Conservation (phyloP, 2,797 vertebrate genomes). For the Lindbergichthys nudifrons region DNA sequence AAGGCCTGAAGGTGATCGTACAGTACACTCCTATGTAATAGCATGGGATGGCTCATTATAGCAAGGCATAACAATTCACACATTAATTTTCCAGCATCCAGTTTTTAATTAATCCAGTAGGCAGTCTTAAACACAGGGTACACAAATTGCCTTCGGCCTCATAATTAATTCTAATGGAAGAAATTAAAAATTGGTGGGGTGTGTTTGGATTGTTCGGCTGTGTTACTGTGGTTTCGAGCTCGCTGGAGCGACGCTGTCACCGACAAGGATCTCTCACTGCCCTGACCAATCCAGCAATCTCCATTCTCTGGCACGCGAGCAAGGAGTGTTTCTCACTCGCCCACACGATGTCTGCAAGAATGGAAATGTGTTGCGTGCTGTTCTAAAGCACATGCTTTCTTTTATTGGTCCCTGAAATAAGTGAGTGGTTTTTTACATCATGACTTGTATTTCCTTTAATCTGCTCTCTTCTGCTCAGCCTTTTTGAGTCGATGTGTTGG, state of each 20-base stretch:
- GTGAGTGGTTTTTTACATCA: constrained; percentile 29
- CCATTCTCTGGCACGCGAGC: constrained; percentile 43
- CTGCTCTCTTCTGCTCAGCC: constrained; percentile 37
- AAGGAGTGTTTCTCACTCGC: constrained; percentile 36
- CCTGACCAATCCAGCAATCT: constrained; percentile 75
- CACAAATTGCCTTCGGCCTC: constrained; percentile 90
- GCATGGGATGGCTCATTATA: constrained; percentile 89
- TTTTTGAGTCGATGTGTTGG: constrained; percentile 47
- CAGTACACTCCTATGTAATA: constrained; percentile 86
- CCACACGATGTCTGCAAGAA: constrained; percentile 29
- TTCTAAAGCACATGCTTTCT: constrained; percentile 21
- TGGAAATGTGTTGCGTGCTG: constrained; percentile 36
- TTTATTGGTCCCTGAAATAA: constrained; percentile 26
- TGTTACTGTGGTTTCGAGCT: constrained; percentile 81
- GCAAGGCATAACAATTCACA: constrained; percentile 87
- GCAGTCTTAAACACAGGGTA: constrained; percentile 89
- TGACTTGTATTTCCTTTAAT: constrained; percentile 32
- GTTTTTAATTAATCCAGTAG: constrained; percentile 93
- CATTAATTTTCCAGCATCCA: constrained; percentile 90
- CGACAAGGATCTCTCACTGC: constrained; percentile 81
- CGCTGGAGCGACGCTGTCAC: constrained; percentile 86
- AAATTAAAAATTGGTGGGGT: constrained; percentile 86
- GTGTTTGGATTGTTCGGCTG: constrained; percentile 85
- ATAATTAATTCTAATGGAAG: constrained; percentile 92
- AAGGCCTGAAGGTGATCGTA: constrained; percentile 88